Percentiles rank a stretch among this genome's conserved stretches.
Conservation (phyloP, 2,888 invertebrate genomes). For the Helleia helle region DNA sequence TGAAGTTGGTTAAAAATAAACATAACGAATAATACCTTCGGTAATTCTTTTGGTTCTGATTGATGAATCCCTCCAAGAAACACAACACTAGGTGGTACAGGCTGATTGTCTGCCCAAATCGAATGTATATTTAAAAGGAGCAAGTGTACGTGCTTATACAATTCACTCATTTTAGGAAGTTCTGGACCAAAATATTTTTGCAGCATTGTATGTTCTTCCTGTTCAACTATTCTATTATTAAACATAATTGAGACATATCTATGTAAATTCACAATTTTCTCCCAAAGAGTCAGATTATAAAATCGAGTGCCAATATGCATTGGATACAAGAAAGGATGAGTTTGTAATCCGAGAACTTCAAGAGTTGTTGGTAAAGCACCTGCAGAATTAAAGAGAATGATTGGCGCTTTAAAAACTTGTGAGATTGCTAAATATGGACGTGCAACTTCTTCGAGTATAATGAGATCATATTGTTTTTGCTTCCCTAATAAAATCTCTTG, state of each 20-base stretch:
- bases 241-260: neutral
- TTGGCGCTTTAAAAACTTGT: constrained; percentile 3
- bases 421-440: neutral
- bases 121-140: constrained; percentile 3
- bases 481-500: neutral
- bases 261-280: neutral
- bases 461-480: constrained; percentile 1
- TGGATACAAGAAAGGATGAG: constrained; percentile 6
- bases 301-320: neutral
- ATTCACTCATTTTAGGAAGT: constrained; percentile 1
- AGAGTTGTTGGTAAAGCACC: neutral
- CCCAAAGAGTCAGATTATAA: neutral
- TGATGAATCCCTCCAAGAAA: constrained; percentile 5
- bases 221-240: neutral
- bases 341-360: constrained; percentile 2
- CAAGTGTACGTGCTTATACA: constrained; percentile 7
- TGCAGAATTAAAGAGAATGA: neutral
- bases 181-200: neutral
- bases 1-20: no score
- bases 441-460: neutral
- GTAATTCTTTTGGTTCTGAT: neutral
- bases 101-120: constrained; percentile 10
- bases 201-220: constrained; percentile 1
- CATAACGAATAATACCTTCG: neutral
- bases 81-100: neutral